Base-by-base conservation (phyloP, 2,113 vertebrate genomes). In the Antigone vipio region DNA sequence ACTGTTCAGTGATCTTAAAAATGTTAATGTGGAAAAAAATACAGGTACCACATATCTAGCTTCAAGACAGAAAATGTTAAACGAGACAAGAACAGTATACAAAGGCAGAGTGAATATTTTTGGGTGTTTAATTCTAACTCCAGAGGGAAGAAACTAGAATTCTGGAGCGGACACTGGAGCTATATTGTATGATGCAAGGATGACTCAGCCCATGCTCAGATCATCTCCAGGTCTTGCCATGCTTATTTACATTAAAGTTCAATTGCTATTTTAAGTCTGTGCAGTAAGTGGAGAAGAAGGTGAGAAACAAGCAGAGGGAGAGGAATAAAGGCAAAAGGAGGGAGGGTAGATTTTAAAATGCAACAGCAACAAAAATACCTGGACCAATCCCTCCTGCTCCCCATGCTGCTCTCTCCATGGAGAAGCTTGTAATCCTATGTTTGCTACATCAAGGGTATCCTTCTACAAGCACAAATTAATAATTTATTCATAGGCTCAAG, bases 181-280 rank as follows among this genome's bases (percentile, higher is more conserved):
- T 91, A 1, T 40, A 50, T 34, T 52, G 74, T 47, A 24, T 93
- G 32, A 82, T 92, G 91, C 44, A 42, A 95, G 91, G 81, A 98
- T 98, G 98, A 98, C 98, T 98, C 98, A 98, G 98, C 98, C 98
- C 53, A 5, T 22, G 49, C 79, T 90, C 89, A 58, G 58, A 92
- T 90, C 73, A 35, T 45, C 69, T 84, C n/a, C 78, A 68, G 83
- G 86, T 81, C 80, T 87, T 85, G 64, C 93, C 59, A 38, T 29
- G 76, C 91, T 90, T 91, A 86, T 97, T 94, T 85, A 97, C 71
- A 69, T 88, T 83, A 83, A 97, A 97, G 97, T 98, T 98, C 96
- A 87, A 62, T 42, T 66, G 76, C 78, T 94, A 76, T 92, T 96
- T 91, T 78, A 84, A 85, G 72, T 93, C 81, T 90, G 34, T 35